phyloP scores from a whole-genome alignment of 2,888 invertebrate genomes.

The Lasioglossum marginatum region DNA sequence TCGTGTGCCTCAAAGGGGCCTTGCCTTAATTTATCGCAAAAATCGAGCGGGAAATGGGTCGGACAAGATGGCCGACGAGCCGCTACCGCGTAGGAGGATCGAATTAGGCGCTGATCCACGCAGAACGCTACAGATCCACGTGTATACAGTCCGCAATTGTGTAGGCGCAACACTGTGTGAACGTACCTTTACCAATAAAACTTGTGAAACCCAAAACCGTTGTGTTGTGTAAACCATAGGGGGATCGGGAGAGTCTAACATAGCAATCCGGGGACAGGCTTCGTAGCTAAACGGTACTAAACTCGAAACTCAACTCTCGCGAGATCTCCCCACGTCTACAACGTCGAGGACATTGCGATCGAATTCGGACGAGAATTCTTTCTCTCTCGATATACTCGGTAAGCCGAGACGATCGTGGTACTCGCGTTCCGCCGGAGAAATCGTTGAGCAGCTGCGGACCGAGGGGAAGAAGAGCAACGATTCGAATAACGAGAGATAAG shows the following conservation, averaged over 20 bases:
- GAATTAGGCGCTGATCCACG: slow-evolving; percentile 45
- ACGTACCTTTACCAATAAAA: slow-evolving; percentile 59
- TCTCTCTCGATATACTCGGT: background rate
- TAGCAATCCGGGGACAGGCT: slow-evolving; percentile 54
- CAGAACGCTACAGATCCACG: slow-evolving; percentile 52
- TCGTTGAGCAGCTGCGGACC: slow-evolving; percentile 13
- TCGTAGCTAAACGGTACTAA: slow-evolving; percentile 48
- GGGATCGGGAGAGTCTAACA: slow-evolving; percentile 16
- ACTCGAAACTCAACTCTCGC: background rate
- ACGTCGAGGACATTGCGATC: background rate
- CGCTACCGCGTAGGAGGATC: slow-evolving; percentile 34
- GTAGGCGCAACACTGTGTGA: slow-evolving; percentile 58
- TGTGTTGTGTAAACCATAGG: slow-evolving; percentile 50
- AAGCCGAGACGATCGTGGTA: background rate
- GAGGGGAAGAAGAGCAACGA: slow-evolving; percentile 44
- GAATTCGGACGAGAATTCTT: background rate
- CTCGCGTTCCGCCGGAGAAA: background rate
- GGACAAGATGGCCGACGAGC: slow-evolving; percentile 1
- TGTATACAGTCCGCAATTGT: slow-evolving; percentile 49
- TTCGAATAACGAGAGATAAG: slow-evolving; percentile 40
- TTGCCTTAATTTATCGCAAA: background rate
- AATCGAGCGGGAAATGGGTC: slow-evolving; percentile 27
- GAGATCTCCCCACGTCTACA: background rate
- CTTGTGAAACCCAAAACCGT: slow-evolving; percentile 48
- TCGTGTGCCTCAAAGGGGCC: no score